phyloP scores from a whole-genome alignment of 2,888 invertebrate species.

The Ramazzottius varieornatus region DNA sequence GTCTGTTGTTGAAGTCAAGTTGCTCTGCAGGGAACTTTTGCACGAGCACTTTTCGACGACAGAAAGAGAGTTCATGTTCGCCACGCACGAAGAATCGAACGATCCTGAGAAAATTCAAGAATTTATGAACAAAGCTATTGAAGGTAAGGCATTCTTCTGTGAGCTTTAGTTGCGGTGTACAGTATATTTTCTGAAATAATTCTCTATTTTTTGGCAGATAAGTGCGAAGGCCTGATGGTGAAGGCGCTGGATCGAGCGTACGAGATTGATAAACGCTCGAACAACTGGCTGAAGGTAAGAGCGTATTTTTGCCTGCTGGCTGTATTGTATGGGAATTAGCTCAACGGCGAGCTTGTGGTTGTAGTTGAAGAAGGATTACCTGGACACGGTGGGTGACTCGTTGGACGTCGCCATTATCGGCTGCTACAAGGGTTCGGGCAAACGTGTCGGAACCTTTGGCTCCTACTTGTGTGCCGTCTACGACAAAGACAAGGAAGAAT shows the following conservation, averaged over 20 bases:
- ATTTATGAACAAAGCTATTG: conserved; percentile 75
- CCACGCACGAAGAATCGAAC: conserved; percentile 48
- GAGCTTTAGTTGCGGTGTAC: conserved; percentile 4
- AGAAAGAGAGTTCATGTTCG: conserved; percentile 60
- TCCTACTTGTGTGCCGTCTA: conserved; percentile 84
- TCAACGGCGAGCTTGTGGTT: not conserved
- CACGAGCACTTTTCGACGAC: conserved; percentile 37
- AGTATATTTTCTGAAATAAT: not conserved
- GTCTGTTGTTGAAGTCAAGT: not conserved
- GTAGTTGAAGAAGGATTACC: conserved; percentile 74
- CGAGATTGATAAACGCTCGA: conserved; percentile 79
- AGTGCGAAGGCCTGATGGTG: conserved; percentile 96
- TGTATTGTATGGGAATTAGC: too few species aligned
- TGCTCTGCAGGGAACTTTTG: conserved; percentile 33
- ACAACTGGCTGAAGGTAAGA: conserved; percentile 55
- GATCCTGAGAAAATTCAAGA: conserved; percentile 70
- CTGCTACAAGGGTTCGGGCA: conserved; percentile 70
- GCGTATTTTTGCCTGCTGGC: not conserved
- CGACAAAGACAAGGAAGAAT: conserved; percentile 63
- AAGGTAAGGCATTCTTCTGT: too few species aligned
- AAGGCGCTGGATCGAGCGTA: conserved; percentile 71
- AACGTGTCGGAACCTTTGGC: conserved; percentile 68
- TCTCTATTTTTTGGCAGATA: conserved; percentile 30
- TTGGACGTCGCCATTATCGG: conserved; percentile 84
- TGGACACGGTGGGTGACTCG: conserved; percentile 84